These are phyloP conservation scores for Glaucidium brasilianum DNA, from an alignment of 2,113 vertebrate species.

Conservation along the genomic window DNA sequence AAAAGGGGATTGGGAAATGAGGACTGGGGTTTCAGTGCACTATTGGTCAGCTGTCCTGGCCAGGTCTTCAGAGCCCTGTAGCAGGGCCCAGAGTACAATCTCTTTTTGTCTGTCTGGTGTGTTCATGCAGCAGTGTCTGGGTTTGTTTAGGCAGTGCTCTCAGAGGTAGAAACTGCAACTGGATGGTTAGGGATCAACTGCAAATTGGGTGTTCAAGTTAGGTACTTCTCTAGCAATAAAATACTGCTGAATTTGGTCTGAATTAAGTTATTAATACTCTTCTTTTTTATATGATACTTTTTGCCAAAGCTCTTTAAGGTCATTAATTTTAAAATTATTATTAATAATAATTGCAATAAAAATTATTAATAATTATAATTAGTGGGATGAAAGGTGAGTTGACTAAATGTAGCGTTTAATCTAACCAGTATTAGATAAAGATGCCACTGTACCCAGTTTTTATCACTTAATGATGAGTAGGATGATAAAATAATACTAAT, in stretches of 20 bases:
- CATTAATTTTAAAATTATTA: not conserved
- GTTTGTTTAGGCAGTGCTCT: not conserved
- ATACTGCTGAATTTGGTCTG: not conserved
- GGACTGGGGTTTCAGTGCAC: not conserved
- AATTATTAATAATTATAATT: not conserved
- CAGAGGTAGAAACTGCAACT: not conserved
- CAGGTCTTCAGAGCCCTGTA: not conserved
- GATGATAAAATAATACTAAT: not conserved
- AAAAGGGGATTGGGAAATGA: rapidly evolving
- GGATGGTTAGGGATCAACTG: not conserved
- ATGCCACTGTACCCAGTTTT: not conserved
- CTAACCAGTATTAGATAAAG: not conserved
- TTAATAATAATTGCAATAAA: not conserved
- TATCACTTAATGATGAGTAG: not conserved
- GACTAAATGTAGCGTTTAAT: not conserved
- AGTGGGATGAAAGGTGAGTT: not conserved
- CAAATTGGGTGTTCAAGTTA: not conserved
- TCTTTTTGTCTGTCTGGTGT: not conserved
- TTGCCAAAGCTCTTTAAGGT: not conserved
- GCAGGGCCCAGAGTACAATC: not conserved
- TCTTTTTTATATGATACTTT: not conserved
- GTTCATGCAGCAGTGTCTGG: not conserved
- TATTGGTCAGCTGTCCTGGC: not conserved
- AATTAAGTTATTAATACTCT: not conserved
- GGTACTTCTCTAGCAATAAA: not conserved